Percentiles rank a stretch among this genome's conserved stretches.
phyloP scores from a whole-genome alignment of 2,113 vertebrate species.

The Pedetes capensis region DNA sequence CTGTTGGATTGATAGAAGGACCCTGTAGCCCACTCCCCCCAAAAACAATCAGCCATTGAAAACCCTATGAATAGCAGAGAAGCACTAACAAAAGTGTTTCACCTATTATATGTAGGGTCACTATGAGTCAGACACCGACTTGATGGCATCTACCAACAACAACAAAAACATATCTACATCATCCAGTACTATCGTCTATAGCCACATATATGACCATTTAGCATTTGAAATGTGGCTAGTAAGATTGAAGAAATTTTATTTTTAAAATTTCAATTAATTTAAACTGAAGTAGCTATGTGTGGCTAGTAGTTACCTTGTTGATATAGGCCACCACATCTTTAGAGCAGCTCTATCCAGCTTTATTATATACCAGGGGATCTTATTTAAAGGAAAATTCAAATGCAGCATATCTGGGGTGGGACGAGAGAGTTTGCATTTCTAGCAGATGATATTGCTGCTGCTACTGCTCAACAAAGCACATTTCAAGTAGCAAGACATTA shows the following conservation, averaged over 20 bases:
- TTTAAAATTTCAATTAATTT: not conserved
- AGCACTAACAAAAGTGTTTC: too few relatives aligned
- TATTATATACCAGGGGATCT: not conserved
- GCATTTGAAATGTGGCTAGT: not conserved
- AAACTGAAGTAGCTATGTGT: not conserved
- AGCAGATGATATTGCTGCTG: not conserved
- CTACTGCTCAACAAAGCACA: not conserved
- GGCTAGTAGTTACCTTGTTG: not conserved
- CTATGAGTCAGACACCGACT: too few relatives aligned
- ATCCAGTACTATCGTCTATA: not conserved
- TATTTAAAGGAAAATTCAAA: constrained; percentile 5
- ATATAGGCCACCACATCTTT: not conserved
- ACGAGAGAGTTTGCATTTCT: constrained; percentile 1
- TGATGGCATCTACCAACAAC: too few relatives aligned
- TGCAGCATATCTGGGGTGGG: not conserved
- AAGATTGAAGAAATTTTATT: not conserved
- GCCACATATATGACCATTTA: not conserved
- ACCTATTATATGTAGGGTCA: too few relatives aligned
- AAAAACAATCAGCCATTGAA: too few relatives aligned
- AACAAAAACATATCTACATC: too few relatives aligned
- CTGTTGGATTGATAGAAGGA: too few relatives aligned
- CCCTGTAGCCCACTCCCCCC: too few relatives aligned
- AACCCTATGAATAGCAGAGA: too few relatives aligned
- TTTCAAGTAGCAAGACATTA: not conserved
- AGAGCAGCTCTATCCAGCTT: not conserved